Evolutionary conservation across 2,113 vertebrate species (phyloP), one percentile per base, ranked within the genome.

Genomic region (Cacatua alba): DNA sequence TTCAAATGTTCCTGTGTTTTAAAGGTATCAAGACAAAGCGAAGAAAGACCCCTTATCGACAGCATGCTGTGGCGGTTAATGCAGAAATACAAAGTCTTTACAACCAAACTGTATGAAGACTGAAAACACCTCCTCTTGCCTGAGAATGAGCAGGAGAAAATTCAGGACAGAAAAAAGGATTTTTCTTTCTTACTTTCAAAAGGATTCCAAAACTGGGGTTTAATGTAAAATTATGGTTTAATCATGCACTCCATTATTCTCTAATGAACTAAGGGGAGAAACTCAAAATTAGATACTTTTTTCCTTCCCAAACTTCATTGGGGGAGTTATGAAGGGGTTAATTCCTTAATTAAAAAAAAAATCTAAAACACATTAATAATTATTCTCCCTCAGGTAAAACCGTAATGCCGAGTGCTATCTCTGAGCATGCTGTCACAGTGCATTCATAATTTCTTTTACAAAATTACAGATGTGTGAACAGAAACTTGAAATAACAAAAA

Each of bases 1-100:
- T 74, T 96, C 96, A 96, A 94, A 94, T 70, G 63, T 76, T 91
- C 53, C 90, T 95, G 31, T 97, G 93, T 96, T 93, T 97, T 96
- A 93, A 96, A 94, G 33, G 51, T 65, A 87, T 35, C 62, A 94
- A 96, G 92, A 91, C 69, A 95, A 96, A 94, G 91, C 0, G 0
- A 93, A 96, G 76, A 96, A 52, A 95, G 86, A 79, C 41, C 69
- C 25, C 69, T 64, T 94, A 94, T 43, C 1, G 44, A 53, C 72
- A 89, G 57, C 86, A 72, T 46, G 59, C 96, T 70, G 86, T 64
- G 71, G 53, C 6, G 4, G 59, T 67, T 93, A 94, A 92, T 88
- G 90, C 72, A 92, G 87, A 94, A 94, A 95, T 74, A 84, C 7
- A 8, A 93, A 68, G 63, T 82, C 83, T 94, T 96, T 91, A 82